Evolutionary conservation across 2,113 vertebrate species (phyloP).

Genomic region (Callocephalon fimbriatum): DNA sequence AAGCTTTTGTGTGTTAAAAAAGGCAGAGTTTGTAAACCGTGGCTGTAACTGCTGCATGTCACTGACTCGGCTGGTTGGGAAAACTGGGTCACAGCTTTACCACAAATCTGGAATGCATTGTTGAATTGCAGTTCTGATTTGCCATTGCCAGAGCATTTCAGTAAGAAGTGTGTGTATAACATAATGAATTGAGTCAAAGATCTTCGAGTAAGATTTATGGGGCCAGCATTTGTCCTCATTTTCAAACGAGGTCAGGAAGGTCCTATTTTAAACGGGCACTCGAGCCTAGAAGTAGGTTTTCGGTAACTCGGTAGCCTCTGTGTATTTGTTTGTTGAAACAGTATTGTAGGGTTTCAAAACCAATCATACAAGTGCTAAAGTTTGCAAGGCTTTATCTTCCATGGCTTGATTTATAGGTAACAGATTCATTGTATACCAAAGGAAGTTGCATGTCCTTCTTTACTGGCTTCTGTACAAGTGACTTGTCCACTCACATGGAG

Average conservation of each 20-base stretch:
- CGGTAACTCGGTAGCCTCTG: neutral
- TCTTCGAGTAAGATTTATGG: neutral
- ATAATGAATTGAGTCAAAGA: neutral
- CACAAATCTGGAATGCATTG: neutral
- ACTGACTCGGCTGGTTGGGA: neutral
- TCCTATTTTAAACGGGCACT: constrained; percentile 11
- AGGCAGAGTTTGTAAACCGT: neutral
- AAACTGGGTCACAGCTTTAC: neutral
- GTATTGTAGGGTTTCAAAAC: neutral
- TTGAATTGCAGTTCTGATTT: neutral
- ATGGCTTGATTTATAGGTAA: neutral
- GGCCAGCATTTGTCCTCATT: constrained; percentile 12
- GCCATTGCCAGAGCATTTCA: neutral
- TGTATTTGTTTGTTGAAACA: neutral
- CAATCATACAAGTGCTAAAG: neutral
- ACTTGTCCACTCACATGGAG: too few species aligned
- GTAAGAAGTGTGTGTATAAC: neutral
- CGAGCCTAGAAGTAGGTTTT: neutral
- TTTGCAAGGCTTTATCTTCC: neutral
- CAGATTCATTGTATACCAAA: fast-evolving
- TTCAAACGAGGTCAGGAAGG: constrained; percentile 41
- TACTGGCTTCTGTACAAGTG: neutral
- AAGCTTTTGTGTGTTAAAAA: neutral
- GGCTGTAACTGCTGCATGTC: neutral
- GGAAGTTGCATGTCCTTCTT: neutral